Percentiles rank a stretch among this genome's conserved stretches.
phyloP scores from a whole-genome alignment of 2,888 invertebrate species.

The Oscheius sp. region DNA sequence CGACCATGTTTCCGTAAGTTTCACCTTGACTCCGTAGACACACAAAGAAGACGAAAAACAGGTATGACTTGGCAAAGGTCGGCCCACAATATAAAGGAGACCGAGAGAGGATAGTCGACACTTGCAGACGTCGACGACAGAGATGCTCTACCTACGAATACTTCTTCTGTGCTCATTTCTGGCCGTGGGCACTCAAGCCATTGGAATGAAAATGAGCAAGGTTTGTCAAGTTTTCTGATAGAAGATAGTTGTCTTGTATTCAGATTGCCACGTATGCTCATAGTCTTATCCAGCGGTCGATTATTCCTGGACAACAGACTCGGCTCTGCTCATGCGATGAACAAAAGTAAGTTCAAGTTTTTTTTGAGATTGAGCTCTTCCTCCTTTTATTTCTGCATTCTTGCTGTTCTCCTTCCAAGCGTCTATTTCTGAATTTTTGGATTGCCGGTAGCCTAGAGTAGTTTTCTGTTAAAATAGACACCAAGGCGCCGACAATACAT shows the following conservation, averaged over 20 bases:
- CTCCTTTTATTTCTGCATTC: too few species aligned
- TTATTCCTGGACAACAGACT: slow-evolving; percentile 10
- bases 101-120: neutral
- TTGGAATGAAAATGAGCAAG: slow-evolving; percentile 2
- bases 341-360: neutral
- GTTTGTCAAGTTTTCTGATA: neutral
- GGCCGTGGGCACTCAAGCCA: neutral
- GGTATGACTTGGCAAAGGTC: slow-evolving; percentile 34
- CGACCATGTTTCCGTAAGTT: neutral
- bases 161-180: neutral
- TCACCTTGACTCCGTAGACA: slow-evolving; percentile 26
- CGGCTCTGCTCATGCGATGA: slow-evolving; percentile 15
- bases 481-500: too few species aligned
- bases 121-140: too few species aligned
- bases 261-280: slow-evolving; percentile 11
- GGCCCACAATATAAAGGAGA: slow-evolving; percentile 23
- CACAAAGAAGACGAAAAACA: slow-evolving; percentile 31
- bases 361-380: neutral
- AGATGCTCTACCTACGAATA: neutral
- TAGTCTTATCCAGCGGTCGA: neutral
- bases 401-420: too few species aligned
- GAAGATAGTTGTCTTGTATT: neutral
- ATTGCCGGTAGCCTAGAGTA: too few species aligned
- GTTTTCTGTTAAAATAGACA: neutral
- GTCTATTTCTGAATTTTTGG: too few species aligned